Evolutionary conservation across 1,140 invertebrate species (phyloP).

Genomic region (Drosophila pallidifrons): DNA sequence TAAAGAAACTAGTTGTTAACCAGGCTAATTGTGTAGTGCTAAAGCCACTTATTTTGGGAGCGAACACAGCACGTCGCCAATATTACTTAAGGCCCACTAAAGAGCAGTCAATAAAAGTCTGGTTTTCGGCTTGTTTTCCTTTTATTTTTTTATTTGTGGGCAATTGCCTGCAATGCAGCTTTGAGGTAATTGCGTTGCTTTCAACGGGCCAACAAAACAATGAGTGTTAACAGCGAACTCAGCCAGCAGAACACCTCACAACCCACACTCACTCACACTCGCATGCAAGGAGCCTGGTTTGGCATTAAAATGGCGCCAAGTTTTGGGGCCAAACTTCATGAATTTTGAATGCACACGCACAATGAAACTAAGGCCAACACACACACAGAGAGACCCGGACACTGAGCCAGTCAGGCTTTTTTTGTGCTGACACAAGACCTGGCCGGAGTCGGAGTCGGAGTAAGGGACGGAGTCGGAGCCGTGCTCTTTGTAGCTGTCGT

Average conservation of each 20-base stretch:
- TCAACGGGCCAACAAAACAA: conserved; percentile 59
- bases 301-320: conserved; percentile 74
- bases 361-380: conserved; percentile 59
- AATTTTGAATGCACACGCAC: conserved; percentile 80
- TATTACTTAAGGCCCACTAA: conserved; percentile 60
- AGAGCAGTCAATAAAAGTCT: conserved; percentile 59
- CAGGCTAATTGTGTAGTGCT: neutral
- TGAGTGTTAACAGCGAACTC: conserved; percentile 34
- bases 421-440: conserved; percentile 74
- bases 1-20: neutral
- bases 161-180: conserved; percentile 44
- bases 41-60: neutral
- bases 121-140: conserved; percentile 1
- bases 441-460: conserved; percentile 38
- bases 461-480: conserved; percentile 3
- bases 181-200: conserved; percentile 67
- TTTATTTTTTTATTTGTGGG: conserved; percentile 6
- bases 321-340: conserved; percentile 69
- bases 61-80: conserved; percentile 26
- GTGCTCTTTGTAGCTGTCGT: conserved; percentile 8
- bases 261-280: conserved; percentile 4
- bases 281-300: neutral
- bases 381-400: conserved; percentile 19
- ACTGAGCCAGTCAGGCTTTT: conserved; percentile 34
- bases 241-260: conserved; percentile 17